Percentiles rank a stretch among this genome's conserved stretches.
phyloP scores from a whole-genome alignment of 1,140 invertebrate genomes.

The Trinorchestia longiramus region DNA sequence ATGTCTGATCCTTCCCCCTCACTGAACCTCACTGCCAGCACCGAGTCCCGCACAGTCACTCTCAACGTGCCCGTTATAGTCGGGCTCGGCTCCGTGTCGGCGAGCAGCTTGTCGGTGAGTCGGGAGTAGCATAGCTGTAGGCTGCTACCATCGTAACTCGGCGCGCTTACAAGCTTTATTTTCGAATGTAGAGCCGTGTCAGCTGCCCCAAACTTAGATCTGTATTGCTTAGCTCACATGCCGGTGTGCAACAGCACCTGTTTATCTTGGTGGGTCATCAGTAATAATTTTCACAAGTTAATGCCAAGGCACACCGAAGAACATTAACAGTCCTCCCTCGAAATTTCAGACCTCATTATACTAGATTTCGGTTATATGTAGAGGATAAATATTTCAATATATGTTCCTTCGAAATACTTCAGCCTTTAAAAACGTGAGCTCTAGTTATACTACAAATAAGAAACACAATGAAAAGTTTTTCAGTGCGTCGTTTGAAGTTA shows the following conservation, averaged over 20 bases:
- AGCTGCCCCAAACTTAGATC: neutral
- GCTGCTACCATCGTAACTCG: neutral
- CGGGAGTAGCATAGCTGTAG: neutral
- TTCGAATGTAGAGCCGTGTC: neutral
- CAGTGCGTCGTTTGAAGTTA: too few relatives aligned
- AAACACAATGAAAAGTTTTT: too few relatives aligned
- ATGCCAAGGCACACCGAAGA: neutral
- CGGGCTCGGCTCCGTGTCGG: conserved; percentile 72
- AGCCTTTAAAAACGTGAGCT: too few relatives aligned
- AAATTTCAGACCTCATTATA: too few relatives aligned
- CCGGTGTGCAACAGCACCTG: neutral
- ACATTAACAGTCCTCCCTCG: too few relatives aligned
- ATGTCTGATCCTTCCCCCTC: neutral
- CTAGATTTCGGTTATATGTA: too few relatives aligned
- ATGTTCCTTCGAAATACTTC: too few relatives aligned
- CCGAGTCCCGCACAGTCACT: conserved; percentile 76
- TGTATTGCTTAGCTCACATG: neutral
- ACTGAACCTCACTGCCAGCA: conserved; percentile 65
- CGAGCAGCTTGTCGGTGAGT: neutral
- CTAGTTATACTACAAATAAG: too few relatives aligned
- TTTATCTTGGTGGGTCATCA: neutral
- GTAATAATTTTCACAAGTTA: neutral
- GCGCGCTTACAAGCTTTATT: neutral
- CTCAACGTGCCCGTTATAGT: conserved; percentile 75
- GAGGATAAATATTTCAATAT: too few relatives aligned